phyloP scores from a whole-genome alignment of 2,113 vertebrate genomes.

The Aphyosemion australe region DNA sequence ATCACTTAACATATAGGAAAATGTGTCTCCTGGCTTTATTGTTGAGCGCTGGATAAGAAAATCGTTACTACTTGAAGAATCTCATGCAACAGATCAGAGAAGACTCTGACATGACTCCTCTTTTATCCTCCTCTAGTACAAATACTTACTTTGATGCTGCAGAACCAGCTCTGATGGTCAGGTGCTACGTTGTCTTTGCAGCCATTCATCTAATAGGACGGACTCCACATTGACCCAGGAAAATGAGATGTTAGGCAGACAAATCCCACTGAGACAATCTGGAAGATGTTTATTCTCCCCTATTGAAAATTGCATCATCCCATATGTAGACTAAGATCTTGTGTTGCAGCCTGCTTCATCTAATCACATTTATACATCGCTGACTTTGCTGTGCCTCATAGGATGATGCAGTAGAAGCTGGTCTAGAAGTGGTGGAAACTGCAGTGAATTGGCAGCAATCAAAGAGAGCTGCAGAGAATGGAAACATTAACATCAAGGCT shows the following conservation, averaged over 20 bases:
- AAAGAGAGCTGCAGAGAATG: neutral
- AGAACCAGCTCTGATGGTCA: neutral
- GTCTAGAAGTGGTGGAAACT: neutral
- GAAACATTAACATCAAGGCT: neutral
- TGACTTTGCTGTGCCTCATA: neutral
- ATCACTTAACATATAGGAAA: neutral
- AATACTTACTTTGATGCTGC: neutral
- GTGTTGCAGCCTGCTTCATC: neutral
- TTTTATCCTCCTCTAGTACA: neutral
- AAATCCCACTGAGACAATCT: no score
- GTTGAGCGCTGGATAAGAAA: no score
- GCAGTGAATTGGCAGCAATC: neutral
- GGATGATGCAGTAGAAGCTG: neutral
- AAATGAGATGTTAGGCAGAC: no score
- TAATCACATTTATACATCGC: no score
- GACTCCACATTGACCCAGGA: neutral
- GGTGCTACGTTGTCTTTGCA: neutral
- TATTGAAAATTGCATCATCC: neutral
- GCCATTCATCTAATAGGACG: neutral
- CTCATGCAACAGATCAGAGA: no score
- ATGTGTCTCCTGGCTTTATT: neutral
- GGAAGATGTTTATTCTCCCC: neutral
- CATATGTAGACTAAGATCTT: neutral
- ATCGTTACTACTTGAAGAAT: neutral
- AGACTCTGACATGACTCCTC: no score